phyloP scores from a whole-genome alignment of 2,888 invertebrate species.

The Ditula angustiorana region DNA sequence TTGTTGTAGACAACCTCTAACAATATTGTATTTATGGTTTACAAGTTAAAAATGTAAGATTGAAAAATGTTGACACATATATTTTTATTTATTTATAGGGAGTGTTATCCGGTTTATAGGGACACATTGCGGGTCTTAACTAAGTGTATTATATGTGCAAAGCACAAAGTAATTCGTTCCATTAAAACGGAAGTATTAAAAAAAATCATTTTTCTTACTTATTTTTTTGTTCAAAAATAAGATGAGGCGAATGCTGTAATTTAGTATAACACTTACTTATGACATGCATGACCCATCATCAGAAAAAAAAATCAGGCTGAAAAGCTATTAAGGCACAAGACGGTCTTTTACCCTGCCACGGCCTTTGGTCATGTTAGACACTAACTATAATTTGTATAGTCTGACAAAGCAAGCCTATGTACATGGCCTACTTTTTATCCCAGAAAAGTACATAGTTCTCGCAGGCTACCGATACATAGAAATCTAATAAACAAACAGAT shows the following conservation, averaged over 20 bases:
- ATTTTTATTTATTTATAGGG: not conserved
- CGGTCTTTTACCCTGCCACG: constrained; percentile 2
- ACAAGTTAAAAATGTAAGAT: too few relatives aligned
- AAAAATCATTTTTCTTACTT: not conserved
- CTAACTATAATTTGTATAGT: too few relatives aligned
- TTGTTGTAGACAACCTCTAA: too few relatives aligned
- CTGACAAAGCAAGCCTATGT: too few relatives aligned
- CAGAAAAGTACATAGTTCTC: too few relatives aligned
- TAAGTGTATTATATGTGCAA: not conserved
- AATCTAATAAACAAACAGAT: too few relatives aligned
- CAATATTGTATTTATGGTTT: too few relatives aligned
- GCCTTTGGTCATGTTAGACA: too few relatives aligned
- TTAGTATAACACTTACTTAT: constrained; percentile 3
- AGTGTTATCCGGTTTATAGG: not conserved
- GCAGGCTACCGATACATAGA: too few relatives aligned
- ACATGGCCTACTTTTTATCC: too few relatives aligned
- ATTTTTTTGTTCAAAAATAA: constrained; percentile 4
- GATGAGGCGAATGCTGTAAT: constrained; percentile 1
- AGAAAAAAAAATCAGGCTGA: not conserved
- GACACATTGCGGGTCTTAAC: not conserved
- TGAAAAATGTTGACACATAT: not conserved
- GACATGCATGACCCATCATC: not conserved
- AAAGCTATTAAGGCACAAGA: constrained; percentile 16
- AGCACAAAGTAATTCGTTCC: constrained; percentile 1
- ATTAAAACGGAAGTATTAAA: not conserved